A percentile compares a stretch with the other conserved stretches of the same genome.
phyloP scores from a whole-genome alignment of 2,888 invertebrate genomes.

The Loripinus fragilis region DNA sequence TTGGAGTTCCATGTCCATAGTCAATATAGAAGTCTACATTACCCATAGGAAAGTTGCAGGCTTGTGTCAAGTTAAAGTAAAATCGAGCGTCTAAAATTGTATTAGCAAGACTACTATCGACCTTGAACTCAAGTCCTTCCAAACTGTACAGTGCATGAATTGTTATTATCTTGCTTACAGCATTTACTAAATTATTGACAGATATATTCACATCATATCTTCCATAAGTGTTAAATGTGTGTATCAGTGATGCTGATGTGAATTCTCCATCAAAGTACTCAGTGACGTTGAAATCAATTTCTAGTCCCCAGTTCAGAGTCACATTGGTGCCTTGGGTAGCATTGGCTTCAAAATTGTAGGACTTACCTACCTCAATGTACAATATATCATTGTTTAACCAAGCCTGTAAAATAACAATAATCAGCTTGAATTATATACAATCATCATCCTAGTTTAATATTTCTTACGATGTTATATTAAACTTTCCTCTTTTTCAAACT shows the following conservation, averaged over 20 bases:
- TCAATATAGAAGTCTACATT: conserved; percentile 36
- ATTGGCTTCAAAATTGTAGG: conserved; percentile 27
- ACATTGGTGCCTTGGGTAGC: conserved; percentile 34
- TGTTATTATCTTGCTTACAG: neutral
- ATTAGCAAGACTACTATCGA: conserved; percentile 1
- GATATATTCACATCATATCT: neutral
- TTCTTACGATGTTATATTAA: too few relatives aligned
- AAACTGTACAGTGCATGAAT: conserved; percentile 5
- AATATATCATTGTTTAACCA: conserved; percentile 25
- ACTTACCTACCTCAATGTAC: conserved; percentile 24
- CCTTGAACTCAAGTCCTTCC: neutral
- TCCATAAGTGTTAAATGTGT: conserved; percentile 16
- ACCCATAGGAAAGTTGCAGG: conserved; percentile 39
- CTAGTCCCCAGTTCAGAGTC: conserved; percentile 21
- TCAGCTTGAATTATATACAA: too few relatives aligned
- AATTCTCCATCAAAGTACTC: conserved; percentile 13
- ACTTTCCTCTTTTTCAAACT: too few relatives aligned
- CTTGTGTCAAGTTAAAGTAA: neutral
- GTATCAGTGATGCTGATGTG: neutral
- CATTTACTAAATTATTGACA: neutral
- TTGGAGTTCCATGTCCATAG: conserved; percentile 19
- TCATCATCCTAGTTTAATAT: too few relatives aligned
- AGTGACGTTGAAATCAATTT: neutral
- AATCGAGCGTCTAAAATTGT: neutral
- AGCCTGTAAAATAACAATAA: conserved; percentile 12